Conservation (phyloP, 1,140 invertebrate genomes). For the Aleiodes sp. region DNA sequence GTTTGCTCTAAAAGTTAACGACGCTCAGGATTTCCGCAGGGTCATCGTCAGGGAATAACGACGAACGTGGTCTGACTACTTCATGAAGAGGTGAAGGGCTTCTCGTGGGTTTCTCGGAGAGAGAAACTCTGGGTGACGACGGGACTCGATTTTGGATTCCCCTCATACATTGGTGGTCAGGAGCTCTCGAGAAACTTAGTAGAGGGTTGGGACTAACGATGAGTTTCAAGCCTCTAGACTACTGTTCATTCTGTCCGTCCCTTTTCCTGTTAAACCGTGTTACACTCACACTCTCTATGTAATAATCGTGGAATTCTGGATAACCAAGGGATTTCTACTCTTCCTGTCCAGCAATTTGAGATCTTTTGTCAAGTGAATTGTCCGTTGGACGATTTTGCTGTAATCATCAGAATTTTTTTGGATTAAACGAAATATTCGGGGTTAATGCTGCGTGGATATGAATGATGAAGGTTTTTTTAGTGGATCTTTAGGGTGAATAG, state of each 20-base stretch:
- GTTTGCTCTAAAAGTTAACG: slow-evolving; percentile 16
- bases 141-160: slow-evolving; percentile 32
- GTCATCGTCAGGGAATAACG: slow-evolving; percentile 33
- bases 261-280: neutral
- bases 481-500: too few relatives aligned
- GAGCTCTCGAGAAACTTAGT: slow-evolving; percentile 21
- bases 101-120: too few relatives aligned
- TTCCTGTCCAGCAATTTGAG: slow-evolving; percentile 30
- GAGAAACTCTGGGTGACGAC: neutral
- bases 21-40: slow-evolving; percentile 29
- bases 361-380: slow-evolving; percentile 30
- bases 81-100: neutral
- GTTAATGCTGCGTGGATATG: neutral
- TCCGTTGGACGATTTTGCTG: neutral
- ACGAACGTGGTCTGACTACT: slow-evolving; percentile 28
- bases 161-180: slow-evolving; percentile 24
- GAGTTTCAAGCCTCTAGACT: slow-evolving; percentile 8
- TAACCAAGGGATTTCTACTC: neutral
- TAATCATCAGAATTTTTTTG: neutral
- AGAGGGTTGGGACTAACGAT: slow-evolving; percentile 27
- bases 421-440: too few relatives aligned
- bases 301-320: slow-evolving; percentile 28
- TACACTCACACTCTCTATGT: slow-evolving; percentile 28
- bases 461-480: neutral
- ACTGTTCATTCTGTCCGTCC: neutral